Evolutionary conservation across 2,113 vertebrate species (phyloP), one percentile per base, ranked within the genome.

Genomic region (Elgaria multicarinata): DNA sequence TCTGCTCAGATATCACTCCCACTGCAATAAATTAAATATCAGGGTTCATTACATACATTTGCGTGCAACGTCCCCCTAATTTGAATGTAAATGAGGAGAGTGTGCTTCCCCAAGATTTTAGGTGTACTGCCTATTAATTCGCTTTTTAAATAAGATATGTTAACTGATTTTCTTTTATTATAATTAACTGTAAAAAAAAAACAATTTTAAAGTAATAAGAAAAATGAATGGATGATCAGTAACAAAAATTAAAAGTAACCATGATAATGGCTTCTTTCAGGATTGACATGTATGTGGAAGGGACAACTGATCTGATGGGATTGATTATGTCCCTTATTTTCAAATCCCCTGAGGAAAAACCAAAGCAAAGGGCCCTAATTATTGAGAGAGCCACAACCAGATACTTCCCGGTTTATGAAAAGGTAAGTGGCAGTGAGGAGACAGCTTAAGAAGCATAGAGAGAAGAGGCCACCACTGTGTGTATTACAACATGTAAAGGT

Each of bases 231-330:
- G 46, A 50, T 5, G 46, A 50, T 5, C 46, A 50, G 46, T 8
- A 50, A 50, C 46, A 50, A 50, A 50, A 50, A 50, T 50, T 50
- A 3, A 50, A 50, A 50, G 46, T 50, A 50, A 50, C 46, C 4
- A 6, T 42, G 16, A 74, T 16, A 6, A 55, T 36, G 12, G 3
- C 39, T 39, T 86, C 50, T 58, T 58, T 31, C 90, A 98, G 98
- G 96, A 96, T 98, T 84, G 96, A 98, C 92, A 98, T 98, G 96
- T 98, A 98, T 18, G 44, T 93, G 0, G 97, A 98, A 6, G 98
- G 97, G 77, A 77, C 95, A 31, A 86, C 91, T 2, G 98, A 98
- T 26, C 94, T 98, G 28, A 98, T 98, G 97, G 87, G 94, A 0
- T 95, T 98, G 95, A 92, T 98, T 0, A 92, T 93, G 2, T 0